Evolutionary conservation across 2,888 invertebrate species (phyloP).

Genomic region (Plagodis pulveraria): DNA sequence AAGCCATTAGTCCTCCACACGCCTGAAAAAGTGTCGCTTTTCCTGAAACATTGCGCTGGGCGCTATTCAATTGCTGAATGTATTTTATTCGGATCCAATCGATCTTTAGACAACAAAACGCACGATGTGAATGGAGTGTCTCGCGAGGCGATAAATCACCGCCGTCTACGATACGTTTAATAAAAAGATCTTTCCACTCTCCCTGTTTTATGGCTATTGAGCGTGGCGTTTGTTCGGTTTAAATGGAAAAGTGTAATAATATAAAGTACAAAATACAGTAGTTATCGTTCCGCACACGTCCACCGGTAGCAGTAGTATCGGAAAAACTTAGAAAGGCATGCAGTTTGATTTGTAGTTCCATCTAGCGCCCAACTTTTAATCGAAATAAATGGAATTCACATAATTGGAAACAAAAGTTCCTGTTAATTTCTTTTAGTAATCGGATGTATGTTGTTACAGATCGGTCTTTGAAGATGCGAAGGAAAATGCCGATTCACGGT

Average conservation of each 20-base stretch:
- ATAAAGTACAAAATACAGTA: slow-evolving; percentile 14
- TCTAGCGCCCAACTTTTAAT: slow-evolving; percentile 44
- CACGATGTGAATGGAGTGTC: slow-evolving; percentile 76
- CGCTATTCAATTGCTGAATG: slow-evolving; percentile 80
- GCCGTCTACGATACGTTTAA: slow-evolving; percentile 77
- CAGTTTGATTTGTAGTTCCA: slow-evolving; percentile 50
- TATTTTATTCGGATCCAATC: slow-evolving; percentile 81
- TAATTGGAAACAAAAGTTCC: slow-evolving; percentile 41
- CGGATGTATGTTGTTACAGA: slow-evolving; percentile 62
- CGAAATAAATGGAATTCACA: slow-evolving; percentile 38
- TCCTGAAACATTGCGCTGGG: slow-evolving; percentile 76
- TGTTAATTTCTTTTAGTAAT: slow-evolving; percentile 24
- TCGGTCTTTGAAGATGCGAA: slow-evolving; percentile 46
- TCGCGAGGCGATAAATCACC: slow-evolving; percentile 79
- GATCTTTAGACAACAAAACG: slow-evolving; percentile 80
- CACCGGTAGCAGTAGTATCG: slow-evolving; percentile 36
- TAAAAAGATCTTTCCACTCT: slow-evolving; percentile 73
- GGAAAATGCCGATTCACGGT: slow-evolving; percentile 44
- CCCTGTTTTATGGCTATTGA: slow-evolving; percentile 68
- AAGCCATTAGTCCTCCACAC: slow-evolving; percentile 74
- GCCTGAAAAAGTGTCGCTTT: slow-evolving; percentile 79
- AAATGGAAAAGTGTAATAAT: slow-evolving; percentile 40
- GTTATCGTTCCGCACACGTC: slow-evolving; percentile 42
- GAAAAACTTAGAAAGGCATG: slow-evolving; percentile 31
- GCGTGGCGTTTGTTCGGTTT: slow-evolving; percentile 50